Conservation (phyloP, 2,113 vertebrate species). For the Oryzias javanicus region DNA sequence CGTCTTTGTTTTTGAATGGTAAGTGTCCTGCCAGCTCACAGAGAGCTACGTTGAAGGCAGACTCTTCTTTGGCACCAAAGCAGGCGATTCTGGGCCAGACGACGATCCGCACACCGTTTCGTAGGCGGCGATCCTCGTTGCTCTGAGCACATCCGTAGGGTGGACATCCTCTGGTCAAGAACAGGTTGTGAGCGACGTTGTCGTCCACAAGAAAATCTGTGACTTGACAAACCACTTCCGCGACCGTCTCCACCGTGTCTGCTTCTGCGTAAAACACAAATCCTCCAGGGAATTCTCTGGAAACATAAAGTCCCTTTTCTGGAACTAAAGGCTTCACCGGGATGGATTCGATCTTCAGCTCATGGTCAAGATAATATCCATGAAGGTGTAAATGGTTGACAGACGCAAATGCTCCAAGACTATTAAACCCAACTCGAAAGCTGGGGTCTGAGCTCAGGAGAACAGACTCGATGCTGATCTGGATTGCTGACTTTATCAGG, state of each 20-base stretch:
- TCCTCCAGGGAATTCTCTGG: slow-evolving; percentile 75
- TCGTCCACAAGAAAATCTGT: slow-evolving; percentile 74
- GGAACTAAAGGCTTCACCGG: slow-evolving; percentile 70
- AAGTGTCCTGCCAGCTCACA: slow-evolving; percentile 92
- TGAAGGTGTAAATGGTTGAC: slow-evolving; percentile 94
- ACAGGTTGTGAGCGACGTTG: slow-evolving; percentile 86
- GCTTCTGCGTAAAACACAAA: slow-evolving; percentile 82
- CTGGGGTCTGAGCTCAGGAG: slow-evolving; percentile 83
- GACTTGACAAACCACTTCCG: slow-evolving; percentile 71
- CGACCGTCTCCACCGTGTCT: slow-evolving; percentile 47
- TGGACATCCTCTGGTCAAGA: slow-evolving; percentile 81
- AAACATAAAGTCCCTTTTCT: slow-evolving; percentile 58
- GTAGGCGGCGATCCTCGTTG: slow-evolving; percentile 5
- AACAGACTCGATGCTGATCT: slow-evolving; percentile 77
- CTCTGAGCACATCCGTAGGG: slow-evolving; percentile 44
- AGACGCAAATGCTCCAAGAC: slow-evolving; percentile 88
- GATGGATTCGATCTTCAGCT: slow-evolving; percentile 79
- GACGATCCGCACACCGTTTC: slow-evolving; percentile 79
- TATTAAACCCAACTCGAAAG: slow-evolving; percentile 92
- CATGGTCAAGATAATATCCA: slow-evolving; percentile 81
- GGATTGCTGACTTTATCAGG: slow-evolving; percentile 71
- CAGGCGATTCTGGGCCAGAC: slow-evolving; percentile 83
- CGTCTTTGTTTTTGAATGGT: slow-evolving; percentile 78
- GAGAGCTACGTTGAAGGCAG: slow-evolving; percentile 87
- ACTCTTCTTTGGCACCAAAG: slow-evolving; percentile 83